Conservation (phyloP, 2,113 vertebrate genomes). For the Poeciliopsis occidentalis region DNA sequence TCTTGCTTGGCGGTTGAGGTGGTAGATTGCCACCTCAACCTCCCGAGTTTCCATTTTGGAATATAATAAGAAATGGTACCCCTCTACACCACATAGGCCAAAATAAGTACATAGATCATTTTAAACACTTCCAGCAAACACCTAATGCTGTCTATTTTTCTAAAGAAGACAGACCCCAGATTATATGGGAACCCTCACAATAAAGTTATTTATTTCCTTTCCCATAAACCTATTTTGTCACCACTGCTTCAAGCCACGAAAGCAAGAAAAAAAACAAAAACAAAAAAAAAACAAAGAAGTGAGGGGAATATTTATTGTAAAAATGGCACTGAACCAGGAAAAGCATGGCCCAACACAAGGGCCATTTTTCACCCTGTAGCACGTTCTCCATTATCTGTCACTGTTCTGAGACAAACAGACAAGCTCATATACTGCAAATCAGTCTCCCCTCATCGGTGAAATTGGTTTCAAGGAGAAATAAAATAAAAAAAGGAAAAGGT, state of each 20-base stretch:
- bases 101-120: conserved; percentile 10
- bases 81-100: not conserved
- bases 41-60: too few relatives aligned
- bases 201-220: conserved; percentile 28
- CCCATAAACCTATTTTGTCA: conserved; percentile 37
- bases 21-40: too few relatives aligned
- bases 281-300: too few relatives aligned
- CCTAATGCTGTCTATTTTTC: conserved; percentile 1
- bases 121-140: conserved; percentile 16
- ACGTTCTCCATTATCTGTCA: too few relatives aligned
- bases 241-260: not conserved
- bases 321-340: too few relatives aligned
- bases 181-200: conserved; percentile 29
- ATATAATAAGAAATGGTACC: not conserved
- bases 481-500: conserved; percentile 22
- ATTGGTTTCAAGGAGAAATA: not conserved
- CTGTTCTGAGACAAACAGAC: too few relatives aligned
- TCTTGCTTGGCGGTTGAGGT: not conserved
- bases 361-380: too few relatives aligned
- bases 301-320: too few relatives aligned
- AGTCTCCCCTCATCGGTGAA: too few relatives aligned
- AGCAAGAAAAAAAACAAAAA: too few relatives aligned
- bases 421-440: too few relatives aligned
- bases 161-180: conserved; percentile 13
- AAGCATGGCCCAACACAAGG: too few relatives aligned